These are phyloP conservation scores for Morphnarchus princeps DNA, from an alignment of 2,113 vertebrate genomes.

Conservation along the genomic window DNA sequence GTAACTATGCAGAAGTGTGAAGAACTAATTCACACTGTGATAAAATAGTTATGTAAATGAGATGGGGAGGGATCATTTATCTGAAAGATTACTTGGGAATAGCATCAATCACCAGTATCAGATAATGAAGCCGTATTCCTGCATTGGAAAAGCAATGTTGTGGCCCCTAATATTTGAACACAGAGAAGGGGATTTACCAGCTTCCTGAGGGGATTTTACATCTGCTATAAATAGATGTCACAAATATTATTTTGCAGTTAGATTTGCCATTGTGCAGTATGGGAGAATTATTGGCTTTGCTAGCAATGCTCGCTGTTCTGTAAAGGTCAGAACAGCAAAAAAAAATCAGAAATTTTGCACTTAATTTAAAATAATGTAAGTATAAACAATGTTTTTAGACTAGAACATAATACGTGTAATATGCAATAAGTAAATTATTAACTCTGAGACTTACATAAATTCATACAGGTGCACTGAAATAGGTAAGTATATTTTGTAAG, in stretches of 20 bases:
- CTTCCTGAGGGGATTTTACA: neutral
- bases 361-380: neutral
- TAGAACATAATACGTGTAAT: neutral
- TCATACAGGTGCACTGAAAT: neutral
- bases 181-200: neutral
- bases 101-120: neutral
- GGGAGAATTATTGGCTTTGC: neutral
- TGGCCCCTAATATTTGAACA: neutral
- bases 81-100: neutral
- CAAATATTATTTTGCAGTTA: neutral
- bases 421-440: neutral
- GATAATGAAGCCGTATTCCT: neutral
- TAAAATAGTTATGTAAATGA: slow-evolving; percentile 21
- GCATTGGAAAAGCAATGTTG: neutral
- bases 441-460: neutral
- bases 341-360: neutral
- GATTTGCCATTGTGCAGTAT: neutral
- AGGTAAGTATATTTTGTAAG: neutral
- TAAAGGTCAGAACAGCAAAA: neutral
- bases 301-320: neutral
- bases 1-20: neutral
- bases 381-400: neutral
- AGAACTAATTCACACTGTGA: slow-evolving; percentile 5
- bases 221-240: neutral
- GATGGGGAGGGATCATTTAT: neutral